Evolutionary conservation across 2,888 invertebrate genomes (phyloP), one percentile per base, ranked within the genome.

Genomic region (Ectemnius continuus): DNA sequence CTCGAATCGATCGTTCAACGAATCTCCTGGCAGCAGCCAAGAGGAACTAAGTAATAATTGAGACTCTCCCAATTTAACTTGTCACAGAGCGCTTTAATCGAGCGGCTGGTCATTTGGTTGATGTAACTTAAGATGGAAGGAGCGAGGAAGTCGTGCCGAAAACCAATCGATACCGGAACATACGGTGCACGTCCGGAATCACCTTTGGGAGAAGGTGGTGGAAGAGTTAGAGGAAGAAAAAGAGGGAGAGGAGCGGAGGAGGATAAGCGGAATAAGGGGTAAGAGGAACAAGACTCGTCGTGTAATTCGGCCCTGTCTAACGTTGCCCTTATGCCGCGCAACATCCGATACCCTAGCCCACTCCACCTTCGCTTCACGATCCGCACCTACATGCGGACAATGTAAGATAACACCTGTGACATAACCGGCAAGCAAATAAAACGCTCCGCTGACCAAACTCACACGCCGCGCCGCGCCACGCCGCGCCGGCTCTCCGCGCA

Each of bases 301-400:
- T 86, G 87, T 86, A 87, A 87, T 83, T 84, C 76, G 81, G 86
- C 82, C 81, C 84, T 81, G 60, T 67, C 75, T 75, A 83, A 73
- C 84, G 83, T 85, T 78, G 74, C 81, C 87, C 88, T 88, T 88
- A 82, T 85, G 87, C 81, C 79, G 72, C 57, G 78, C 72, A 87
- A 87, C 88, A 87, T 83, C 75, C 83, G 88, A 88, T 86, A 88
- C 76, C 79, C 46, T 69, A 36, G 8, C 73, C 36, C 63, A 59
- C 64, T 67, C 72, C 62, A 61, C 70, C 67, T 46, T 74, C 81
- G 76, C 62, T 79, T 61, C 61, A 73, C 68, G 67, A 61, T 59
- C 64, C 68, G 70, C 62, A 52, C 8, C 61, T 76, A 68, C 74
- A 72, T 67, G 66, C 70, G 71, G 71, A 73, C 73, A 75, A 78